Percentiles rank a stretch among this genome's conserved stretches.
Conservation (phyloP, 2,888 invertebrate genomes). For the Agriopis leucophaearia region DNA sequence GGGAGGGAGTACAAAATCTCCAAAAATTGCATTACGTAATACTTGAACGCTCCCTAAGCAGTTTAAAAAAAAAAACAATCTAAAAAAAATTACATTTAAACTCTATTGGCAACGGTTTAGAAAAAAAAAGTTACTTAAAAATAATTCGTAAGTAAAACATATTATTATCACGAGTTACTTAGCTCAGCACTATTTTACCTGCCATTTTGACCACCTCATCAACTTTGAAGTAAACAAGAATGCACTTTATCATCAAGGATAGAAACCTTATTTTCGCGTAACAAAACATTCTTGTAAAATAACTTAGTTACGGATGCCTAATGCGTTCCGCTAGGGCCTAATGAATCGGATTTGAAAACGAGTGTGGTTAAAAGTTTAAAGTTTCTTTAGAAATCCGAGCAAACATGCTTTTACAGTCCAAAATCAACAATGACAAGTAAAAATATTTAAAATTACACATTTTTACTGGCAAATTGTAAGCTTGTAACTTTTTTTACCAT, state of each 20-base stretch:
- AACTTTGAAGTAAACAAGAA: slow-evolving; percentile 24
- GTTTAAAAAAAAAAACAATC: no score
- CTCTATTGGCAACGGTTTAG: no score
- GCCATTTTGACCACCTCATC: slow-evolving; percentile 25
- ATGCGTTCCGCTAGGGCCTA: slow-evolving; percentile 68
- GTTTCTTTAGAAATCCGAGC: slow-evolving; percentile 59
- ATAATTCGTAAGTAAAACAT: no score
- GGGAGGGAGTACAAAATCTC: no score
- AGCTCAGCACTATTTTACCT: slow-evolving; percentile 41
- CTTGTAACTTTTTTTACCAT: slow-evolving; percentile 49
- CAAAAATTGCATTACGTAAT: no score
- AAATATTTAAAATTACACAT: slow-evolving; percentile 35
- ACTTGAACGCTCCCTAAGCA: no score
- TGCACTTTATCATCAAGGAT: slow-evolving; percentile 17
- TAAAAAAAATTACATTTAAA: no score
- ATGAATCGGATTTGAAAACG: slow-evolving; percentile 68
- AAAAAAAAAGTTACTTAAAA: no score
- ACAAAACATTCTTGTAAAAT: slow-evolving; percentile 19
- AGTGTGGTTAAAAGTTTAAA: slow-evolving; percentile 46
- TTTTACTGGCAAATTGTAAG: slow-evolving; percentile 38
- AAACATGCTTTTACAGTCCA: slow-evolving; percentile 51
- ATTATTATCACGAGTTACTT: not conserved
- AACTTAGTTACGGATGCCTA: slow-evolving; percentile 58
- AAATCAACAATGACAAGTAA: slow-evolving; percentile 47
- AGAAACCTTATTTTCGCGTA: slow-evolving; percentile 28